phyloP scores from a whole-genome alignment of 2,113 vertebrate species.

The Pristiophorus japonicus region DNA sequence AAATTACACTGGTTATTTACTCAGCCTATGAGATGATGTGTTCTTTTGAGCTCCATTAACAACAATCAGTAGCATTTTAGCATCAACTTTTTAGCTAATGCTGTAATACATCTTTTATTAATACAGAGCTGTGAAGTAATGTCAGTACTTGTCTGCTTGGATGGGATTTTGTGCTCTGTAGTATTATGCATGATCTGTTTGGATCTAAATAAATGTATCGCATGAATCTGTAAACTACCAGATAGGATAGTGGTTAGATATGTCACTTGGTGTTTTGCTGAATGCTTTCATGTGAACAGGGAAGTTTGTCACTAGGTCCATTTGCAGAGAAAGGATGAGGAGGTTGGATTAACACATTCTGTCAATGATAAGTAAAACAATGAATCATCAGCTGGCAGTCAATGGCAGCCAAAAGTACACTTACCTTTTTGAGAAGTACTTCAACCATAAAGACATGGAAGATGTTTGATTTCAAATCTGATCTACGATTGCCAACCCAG shows the following conservation, averaged over 20 bases:
- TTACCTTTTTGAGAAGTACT: background rate
- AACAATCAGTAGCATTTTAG: conserved; percentile 7
- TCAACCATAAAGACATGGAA: background rate
- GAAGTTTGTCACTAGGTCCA: background rate
- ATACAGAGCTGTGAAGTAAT: background rate
- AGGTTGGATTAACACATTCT: background rate
- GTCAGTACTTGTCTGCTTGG: conserved; percentile 8
- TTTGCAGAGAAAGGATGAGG: background rate
- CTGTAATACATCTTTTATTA: background rate
- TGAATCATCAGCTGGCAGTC: background rate
- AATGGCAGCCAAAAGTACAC: background rate
- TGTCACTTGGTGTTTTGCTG: background rate
- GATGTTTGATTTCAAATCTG: background rate
- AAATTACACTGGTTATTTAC: conserved; percentile 3
- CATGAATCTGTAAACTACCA: background rate
- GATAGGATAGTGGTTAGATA: background rate
- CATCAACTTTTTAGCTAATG: background rate
- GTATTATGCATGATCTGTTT: background rate
- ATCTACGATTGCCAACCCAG: background rate
- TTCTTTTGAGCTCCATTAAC: conserved; percentile 5
- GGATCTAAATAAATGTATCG: background rate
- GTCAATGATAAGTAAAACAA: no score
- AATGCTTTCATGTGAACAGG: background rate
- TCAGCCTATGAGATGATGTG: background rate
- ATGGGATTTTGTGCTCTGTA: background rate